Base-by-base conservation (phyloP, 2,888 invertebrate genomes). In the Diadromus collaris region DNA sequence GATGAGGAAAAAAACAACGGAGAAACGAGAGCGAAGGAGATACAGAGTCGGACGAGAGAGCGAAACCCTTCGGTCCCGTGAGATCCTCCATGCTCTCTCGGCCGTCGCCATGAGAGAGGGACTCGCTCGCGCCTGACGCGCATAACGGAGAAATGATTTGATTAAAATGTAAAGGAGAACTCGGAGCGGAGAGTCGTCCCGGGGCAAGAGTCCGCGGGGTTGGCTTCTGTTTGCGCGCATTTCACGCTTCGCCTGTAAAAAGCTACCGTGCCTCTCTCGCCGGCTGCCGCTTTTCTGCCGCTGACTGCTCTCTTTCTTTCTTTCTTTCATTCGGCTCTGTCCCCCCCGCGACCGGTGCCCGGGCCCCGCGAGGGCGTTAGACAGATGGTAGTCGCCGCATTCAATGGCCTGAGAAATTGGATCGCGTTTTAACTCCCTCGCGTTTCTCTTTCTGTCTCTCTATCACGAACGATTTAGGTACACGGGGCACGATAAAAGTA, bases 331-430 rank as follows among this genome's bases (percentile, higher is more conserved):
- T 69, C 44, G 19, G 21, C 48, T 41, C 13, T 61, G 21, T 44
- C 48, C 32, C 24, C 54, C 67, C 58, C 27, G 51, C 32, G 9
- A 41, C 60, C 58, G 16, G 65, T 74, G 79, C 72, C 46, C 44
- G 61, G 56, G 24, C 63, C 54, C 85, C 84, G 86, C 85, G 83
- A 84, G 85, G 82, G 86, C 89, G 88, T 88, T 89, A 90, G 90
- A 90, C 90, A 90, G 90, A 90, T 90, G 90, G 90, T 87, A 90
- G 88, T 89, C 89, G 89, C 88, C 90, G 89, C 89, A 89, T 86
- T 90, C 90, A 90, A 90, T 90, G 90, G 90, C 88, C 90, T 90
- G 90, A 90, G 89, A 90, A 90, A 90, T 90, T 90, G 90, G 90
- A 90, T 90, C 89, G 90, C 90, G 88, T 90, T 90, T 90, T 89